Evolutionary conservation across 2,888 invertebrate genomes (phyloP).

Genomic region (Dasysyrphus tricinctus): DNA sequence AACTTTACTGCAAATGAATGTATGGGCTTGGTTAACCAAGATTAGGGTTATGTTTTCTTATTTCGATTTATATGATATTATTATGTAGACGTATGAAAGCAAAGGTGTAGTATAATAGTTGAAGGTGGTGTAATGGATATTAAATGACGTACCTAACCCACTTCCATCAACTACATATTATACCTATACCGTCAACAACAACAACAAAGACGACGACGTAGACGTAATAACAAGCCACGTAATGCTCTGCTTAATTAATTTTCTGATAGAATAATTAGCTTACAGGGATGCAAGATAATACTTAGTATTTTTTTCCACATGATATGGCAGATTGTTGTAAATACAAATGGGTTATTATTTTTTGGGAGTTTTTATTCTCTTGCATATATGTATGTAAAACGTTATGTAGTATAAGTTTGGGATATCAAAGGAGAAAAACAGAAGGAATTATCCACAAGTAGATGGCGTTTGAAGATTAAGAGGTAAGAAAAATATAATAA

Average conservation of each 20-base stretch:
- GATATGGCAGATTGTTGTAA: constrained; percentile 27
- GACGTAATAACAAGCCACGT: constrained; percentile 20
- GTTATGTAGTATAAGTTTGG: not conserved
- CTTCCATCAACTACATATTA: not conserved
- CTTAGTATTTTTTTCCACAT: constrained; percentile 5
- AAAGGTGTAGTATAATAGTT: constrained; percentile 21
- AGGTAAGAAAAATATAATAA: too few relatives aligned
- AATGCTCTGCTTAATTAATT: constrained; percentile 40
- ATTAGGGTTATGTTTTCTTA: constrained; percentile 48
- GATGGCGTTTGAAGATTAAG: not conserved
- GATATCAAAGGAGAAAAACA: not conserved
- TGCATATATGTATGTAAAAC: not conserved
- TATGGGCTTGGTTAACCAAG: constrained; percentile 46
- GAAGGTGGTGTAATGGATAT: constrained; percentile 35
- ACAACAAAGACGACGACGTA: not conserved
- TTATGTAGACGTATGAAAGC: not conserved
- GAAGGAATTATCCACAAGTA: not conserved
- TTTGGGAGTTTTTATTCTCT: not conserved
- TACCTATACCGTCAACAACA: not conserved
- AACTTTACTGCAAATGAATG: constrained; percentile 70
- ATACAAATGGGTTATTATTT: constrained; percentile 6
- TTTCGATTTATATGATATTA: constrained; percentile 23
- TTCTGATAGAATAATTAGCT: constrained; percentile 38
- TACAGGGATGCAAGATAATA: constrained; percentile 7
- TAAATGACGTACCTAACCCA: constrained; percentile 32